Evolutionary conservation across 2,797 vertebrate genomes (phyloP).

Genomic region (Enteromius afrohamiltoni): DNA sequence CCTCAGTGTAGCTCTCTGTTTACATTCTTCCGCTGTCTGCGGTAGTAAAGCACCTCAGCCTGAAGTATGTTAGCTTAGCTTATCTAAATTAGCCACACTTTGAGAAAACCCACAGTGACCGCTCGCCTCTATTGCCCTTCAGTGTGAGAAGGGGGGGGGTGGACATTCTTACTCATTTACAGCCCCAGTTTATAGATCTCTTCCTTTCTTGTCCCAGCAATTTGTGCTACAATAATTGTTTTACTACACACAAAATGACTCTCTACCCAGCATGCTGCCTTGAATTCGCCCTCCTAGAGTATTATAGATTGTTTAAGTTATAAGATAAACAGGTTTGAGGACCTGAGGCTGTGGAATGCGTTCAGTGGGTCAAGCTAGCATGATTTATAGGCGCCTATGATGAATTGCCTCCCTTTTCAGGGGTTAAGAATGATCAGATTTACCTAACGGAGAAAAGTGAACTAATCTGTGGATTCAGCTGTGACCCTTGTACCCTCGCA

Average conservation of each 20-base stretch:
- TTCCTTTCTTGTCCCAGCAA: conserved; percentile 50
- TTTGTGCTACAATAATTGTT: conserved; percentile 52
- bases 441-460: conserved; percentile 62
- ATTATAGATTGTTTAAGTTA: conserved; percentile 62
- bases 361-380: conserved; percentile 69
- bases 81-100: conserved; percentile 64
- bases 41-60: conserved; percentile 59
- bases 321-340: conserved; percentile 71
- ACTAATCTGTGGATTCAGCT: conserved; percentile 79
- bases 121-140: conserved; percentile 47
- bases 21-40: conserved; percentile 56
- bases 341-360: conserved; percentile 65
- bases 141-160: conserved; percentile 5
- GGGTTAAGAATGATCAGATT: conserved; percentile 67
- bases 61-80: conserved; percentile 64
- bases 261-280: conserved; percentile 34
- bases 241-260: conserved; percentile 51
- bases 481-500: conserved; percentile 72
- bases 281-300: conserved; percentile 40
- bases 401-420: conserved; percentile 74
- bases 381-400: conserved; percentile 76
- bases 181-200: conserved; percentile 54
- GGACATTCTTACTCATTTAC: conserved; percentile 50
- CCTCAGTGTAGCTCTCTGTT: conserved; percentile 59
- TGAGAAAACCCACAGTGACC: conserved; percentile 38